Evolutionary conservation across 2,797 vertebrate genomes (phyloP), one percentile per base, ranked within the genome.

Genomic region (Bothrops alternatus): DNA sequence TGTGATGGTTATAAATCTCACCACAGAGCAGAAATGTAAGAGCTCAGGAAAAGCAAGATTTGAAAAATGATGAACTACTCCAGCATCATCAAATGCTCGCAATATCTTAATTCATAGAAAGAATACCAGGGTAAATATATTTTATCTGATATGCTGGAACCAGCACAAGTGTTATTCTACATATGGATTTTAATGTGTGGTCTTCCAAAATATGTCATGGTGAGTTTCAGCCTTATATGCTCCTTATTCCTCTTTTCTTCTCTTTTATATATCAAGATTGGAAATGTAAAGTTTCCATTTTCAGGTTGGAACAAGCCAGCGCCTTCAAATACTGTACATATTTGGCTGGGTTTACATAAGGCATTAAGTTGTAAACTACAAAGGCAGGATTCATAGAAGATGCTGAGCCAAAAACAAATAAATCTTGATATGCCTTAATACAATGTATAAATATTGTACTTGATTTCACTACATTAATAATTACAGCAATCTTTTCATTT

Each of bases 51-150:
- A 87, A 53, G 25, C 37, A 78, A 50, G 42, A 28, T 26, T 47
- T 73, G 57, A 69, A 93, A 69, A 93, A 32, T 87, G 5, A 89
- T 78, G 28, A 28, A 57, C 25, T 42, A 47, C 23, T 73, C 14
- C 58, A 55, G 32, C 1, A 53, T n/a, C 10, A 23, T 58, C 63
- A 88, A 88, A 92, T 69, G 47, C 0, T 1, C 10, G 26, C 92
- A 92, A 93, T 65, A 53, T 53, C 88, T 61, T 78, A 92, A 58
- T 90, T 90, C 50, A 55, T 69, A 87, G 28, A 63, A 20, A 92
- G 95, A 65, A 95, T 7, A 95, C 8, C 53, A 91, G 95, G 93
- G 78, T 55, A 93, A 91, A 86, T 87, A 88, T 92, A 89, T 94
- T 93, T 87, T 93, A 2, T 58, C 23, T 78, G 25, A 23, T 47